Evolutionary conservation across 2,113 vertebrate species (phyloP).

Genomic region (Hemiscyllium ocellatum): DNA sequence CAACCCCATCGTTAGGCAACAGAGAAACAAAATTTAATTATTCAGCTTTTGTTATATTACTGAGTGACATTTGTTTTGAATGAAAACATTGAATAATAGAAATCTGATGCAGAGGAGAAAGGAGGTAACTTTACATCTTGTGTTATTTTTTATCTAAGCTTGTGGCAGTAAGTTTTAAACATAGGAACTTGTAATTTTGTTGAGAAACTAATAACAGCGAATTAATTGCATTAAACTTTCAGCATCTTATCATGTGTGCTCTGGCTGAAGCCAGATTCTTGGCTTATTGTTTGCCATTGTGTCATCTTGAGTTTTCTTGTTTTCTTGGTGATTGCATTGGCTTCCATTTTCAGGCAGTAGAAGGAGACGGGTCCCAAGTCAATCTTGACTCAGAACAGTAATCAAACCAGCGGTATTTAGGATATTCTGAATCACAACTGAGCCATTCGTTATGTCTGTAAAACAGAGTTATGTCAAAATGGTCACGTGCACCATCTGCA

Average conservation of each 20-base stretch:
- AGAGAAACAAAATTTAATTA: neutral
- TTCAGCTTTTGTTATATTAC: neutral
- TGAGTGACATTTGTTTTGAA: conserved; percentile 3
- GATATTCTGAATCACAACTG: neutral
- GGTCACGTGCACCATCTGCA: neutral
- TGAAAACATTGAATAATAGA: neutral
- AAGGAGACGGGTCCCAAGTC: neutral
- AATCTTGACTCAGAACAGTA: neutral
- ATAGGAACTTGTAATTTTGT: neutral
- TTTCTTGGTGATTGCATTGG: neutral
- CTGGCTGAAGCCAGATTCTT: neutral
- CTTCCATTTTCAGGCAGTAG: neutral
- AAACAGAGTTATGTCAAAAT: neutral
- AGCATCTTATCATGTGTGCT: neutral
- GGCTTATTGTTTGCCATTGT: neutral
- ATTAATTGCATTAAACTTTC: neutral
- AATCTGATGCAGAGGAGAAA: neutral
- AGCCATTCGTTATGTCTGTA: neutral
- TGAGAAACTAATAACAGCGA: neutral
- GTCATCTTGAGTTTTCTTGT: neutral
- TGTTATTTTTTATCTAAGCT: too few species aligned
- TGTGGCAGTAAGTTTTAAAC: neutral
- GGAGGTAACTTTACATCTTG: neutral
- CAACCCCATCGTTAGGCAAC: neutral
- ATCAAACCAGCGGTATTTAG: neutral